Evolutionary conservation across 2,888 invertebrate species (phyloP).

Genomic region (Tetropium fuscum): DNA sequence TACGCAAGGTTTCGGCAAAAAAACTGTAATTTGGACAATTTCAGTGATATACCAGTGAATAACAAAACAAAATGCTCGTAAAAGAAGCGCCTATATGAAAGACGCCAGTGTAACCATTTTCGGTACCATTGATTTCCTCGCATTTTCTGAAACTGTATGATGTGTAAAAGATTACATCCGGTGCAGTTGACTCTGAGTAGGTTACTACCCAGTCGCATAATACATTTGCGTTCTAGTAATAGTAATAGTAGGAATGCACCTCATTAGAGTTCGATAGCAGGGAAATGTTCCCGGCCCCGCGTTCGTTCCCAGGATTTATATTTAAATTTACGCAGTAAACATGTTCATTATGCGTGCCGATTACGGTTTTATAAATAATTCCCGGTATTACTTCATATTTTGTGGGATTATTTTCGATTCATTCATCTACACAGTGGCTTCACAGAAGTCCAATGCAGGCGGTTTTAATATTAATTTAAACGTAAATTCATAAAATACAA

Average conservation of each 20-base stretch:
- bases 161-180: not conserved
- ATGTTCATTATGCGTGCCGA: conserved; percentile 23
- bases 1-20: too few relatives aligned
- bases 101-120: too few relatives aligned
- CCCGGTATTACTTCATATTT: conserved; percentile 24
- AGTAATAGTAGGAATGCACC: conserved; percentile 26
- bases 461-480: not conserved
- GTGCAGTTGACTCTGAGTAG: conserved; percentile 19
- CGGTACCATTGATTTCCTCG: too few relatives aligned
- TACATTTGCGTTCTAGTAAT: conserved; percentile 20
- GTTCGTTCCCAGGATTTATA: conserved; percentile 21
- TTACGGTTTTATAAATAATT: conserved; percentile 27
- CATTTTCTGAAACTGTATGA: too few relatives aligned
- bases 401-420: conserved; percentile 19
- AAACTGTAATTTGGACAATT: too few relatives aligned
- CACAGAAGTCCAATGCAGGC: not conserved
- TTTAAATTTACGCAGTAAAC: conserved; percentile 27
- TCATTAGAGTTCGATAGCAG: conserved; percentile 30
- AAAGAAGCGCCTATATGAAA: too few relatives aligned
- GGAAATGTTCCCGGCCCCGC: conserved; percentile 13
- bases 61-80: too few relatives aligned
- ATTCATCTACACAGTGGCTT: not conserved
- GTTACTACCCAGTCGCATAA: too few relatives aligned
- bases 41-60: too few relatives aligned
- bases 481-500: too few relatives aligned